These are phyloP conservation scores for Drosophila watanabei DNA, from an alignment of 1,140 invertebrate genomes.

Conservation along the genomic window DNA sequence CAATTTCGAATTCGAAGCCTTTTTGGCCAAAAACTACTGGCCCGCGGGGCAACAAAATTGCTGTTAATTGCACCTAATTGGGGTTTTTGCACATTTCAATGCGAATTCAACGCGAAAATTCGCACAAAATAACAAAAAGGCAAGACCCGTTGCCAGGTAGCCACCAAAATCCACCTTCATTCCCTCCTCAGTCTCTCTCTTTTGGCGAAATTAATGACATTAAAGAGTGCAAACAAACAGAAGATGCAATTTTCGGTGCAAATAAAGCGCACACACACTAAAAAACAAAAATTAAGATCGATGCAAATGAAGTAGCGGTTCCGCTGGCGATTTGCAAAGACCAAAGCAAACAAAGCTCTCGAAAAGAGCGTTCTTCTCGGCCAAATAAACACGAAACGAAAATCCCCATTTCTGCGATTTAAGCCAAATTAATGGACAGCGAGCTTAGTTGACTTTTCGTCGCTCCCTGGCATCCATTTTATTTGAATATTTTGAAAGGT, in stretches of 20 bases:
- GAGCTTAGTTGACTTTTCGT: conserved; percentile 19
- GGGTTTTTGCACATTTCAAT: conserved; percentile 76
- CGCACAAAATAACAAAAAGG: conserved; percentile 75
- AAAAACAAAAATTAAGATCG: conserved; percentile 11
- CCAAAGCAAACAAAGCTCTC: conserved; percentile 39
- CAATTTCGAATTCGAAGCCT: conserved; percentile 17
- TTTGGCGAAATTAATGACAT: conserved; percentile 60
- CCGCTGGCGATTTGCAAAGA: conserved; percentile 32
- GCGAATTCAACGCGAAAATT: conserved; percentile 72
- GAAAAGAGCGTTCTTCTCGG: conserved; percentile 18
- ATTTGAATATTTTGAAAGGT: not conserved
- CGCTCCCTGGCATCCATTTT: not conserved
- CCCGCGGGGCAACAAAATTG: conserved; percentile 52
- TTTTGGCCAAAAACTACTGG: conserved; percentile 33
- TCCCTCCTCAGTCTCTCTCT: not conserved
- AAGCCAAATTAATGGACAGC: conserved; percentile 79
- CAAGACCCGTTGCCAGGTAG: conserved; percentile 26
- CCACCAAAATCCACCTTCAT: not conserved
- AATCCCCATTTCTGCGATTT: conserved; percentile 45
- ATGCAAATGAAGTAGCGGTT: conserved; percentile 76
- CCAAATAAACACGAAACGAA: conserved; percentile 47
- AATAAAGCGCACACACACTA: conserved; percentile 39
- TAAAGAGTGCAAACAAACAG: conserved; percentile 48
- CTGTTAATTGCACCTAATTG: conserved; percentile 78
- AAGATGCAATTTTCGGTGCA: conserved; percentile 65